Conservation (phyloP, 2,113 vertebrate species). For the Ia io region DNA sequence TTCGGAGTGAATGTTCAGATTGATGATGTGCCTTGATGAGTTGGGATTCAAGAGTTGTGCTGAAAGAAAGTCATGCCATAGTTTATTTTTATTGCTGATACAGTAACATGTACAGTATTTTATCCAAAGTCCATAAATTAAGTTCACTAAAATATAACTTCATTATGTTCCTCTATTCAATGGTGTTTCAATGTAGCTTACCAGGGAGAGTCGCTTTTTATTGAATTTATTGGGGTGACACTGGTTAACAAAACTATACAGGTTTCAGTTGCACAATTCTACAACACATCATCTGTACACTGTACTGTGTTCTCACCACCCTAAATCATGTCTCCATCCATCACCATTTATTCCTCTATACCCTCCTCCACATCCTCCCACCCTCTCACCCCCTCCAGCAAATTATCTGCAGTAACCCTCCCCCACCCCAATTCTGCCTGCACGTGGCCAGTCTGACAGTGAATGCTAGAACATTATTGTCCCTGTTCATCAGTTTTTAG, state of each 20-base stretch:
- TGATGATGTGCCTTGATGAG: slow-evolving; percentile 12
- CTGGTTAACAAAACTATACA: not conserved
- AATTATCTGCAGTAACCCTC: too few species aligned
- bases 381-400: too few species aligned
- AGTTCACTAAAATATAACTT: not conserved
- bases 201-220: not conserved
- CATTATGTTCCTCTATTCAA: not conserved
- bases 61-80: not conserved
- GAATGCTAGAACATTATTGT: not conserved
- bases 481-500: not conserved
- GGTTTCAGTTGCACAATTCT: not conserved
- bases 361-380: too few species aligned
- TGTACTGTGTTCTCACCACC: not conserved
- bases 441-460: too few species aligned
- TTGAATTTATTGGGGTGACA: not conserved
- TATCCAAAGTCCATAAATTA: slow-evolving; percentile 33
- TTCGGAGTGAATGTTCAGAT: not conserved
- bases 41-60: not conserved
- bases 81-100: slow-evolving; percentile 19
- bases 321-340: not conserved
- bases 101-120: not conserved
- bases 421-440: too few species aligned
- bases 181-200: not conserved
- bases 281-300: not conserved
- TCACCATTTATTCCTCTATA: not conserved